These are phyloP conservation scores for Elachura formosa DNA, from an alignment of 2,113 vertebrate genomes.

Conservation along the genomic window DNA sequence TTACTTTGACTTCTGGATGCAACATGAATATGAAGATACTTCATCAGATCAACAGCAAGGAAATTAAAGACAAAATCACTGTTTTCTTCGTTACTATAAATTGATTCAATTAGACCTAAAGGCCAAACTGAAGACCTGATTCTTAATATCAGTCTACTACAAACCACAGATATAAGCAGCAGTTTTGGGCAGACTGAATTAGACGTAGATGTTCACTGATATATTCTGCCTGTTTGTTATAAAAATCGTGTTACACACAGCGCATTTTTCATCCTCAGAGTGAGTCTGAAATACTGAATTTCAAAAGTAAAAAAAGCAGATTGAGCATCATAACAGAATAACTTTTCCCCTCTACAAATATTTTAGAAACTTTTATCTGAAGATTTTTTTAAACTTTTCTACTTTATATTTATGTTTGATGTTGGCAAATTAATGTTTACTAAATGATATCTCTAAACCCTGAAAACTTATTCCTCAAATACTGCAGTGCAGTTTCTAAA, in stretches of 20 bases:
- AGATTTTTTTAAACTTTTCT: not conserved
- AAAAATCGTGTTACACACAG: not conserved
- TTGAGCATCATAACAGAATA: rapidly evolving
- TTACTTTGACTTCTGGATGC: not conserved
- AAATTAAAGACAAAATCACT: not conserved
- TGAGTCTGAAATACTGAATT: not conserved
- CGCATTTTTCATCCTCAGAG: not conserved
- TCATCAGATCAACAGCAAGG: not conserved
- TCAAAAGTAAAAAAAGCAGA: not conserved
- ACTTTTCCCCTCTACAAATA: not conserved
- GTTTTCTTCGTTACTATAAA: not conserved
- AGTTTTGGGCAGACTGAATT: not conserved
- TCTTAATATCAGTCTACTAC: not conserved
- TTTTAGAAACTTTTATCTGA: not conserved
- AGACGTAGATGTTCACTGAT: not conserved
- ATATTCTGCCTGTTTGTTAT: not conserved
- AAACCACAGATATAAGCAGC: not conserved
- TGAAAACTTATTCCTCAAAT: not conserved
- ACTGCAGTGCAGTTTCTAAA: not conserved
- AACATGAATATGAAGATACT: not conserved
- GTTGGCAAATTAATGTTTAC: not conserved
- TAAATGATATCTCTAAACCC: not conserved
- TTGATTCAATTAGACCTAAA: not conserved
- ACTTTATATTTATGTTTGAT: not conserved
- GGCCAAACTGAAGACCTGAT: not conserved